Base-by-base conservation (phyloP, 2,113 vertebrate genomes). In the Poicephalus gulielmi region DNA sequence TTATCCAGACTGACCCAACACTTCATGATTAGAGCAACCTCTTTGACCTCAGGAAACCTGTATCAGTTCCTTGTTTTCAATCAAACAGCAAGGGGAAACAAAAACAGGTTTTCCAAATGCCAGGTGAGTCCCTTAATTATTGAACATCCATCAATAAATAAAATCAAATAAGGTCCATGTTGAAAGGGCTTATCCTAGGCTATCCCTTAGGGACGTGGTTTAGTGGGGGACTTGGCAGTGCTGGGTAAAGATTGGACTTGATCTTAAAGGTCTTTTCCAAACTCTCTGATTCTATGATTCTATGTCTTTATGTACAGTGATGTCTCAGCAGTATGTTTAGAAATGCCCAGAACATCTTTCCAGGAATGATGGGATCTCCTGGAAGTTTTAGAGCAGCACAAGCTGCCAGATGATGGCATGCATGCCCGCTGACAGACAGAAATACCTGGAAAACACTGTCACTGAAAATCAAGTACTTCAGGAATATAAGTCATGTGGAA, bases 361-460 rank as follows among this genome's bases (percentile, higher is more conserved):
- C 25, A 27, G n/a, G 7, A 7, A 11, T 37, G 2, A 8, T 55
- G 33, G 17, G 31, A 11, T 64, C 13, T 22, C 14, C 6, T 3
- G 0, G 1, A 44, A n/a, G 17, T 22, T 52, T n/a, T 37, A 33
- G 27, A 73, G 59, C 74, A 76, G 7, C 18, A 7, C 11, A 31
- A 75, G n/a, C 10, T 47, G 11, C 6, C 43, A 46, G 35, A 11
- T 24, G 6, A 14, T 13, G 0, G 0, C 0, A 1, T 31, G 15
- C 0, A 0, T 28, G 17, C 22, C 15, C 24, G 13, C 8, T 20
- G 62, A 46, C 16, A n/a, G 55, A 47, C 23, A 23, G 11, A 8
- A 24, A 14, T 8, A 52, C 35, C 35, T 31, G 6, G 33, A 73
- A 68, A 74, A 67, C 17, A 17, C 28, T 13, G 33, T 28, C 14